A percentile compares a stretch with the other conserved stretches of the same genome.
Conservation (phyloP, 2,113 vertebrate genomes). For the Mola mola region DNA sequence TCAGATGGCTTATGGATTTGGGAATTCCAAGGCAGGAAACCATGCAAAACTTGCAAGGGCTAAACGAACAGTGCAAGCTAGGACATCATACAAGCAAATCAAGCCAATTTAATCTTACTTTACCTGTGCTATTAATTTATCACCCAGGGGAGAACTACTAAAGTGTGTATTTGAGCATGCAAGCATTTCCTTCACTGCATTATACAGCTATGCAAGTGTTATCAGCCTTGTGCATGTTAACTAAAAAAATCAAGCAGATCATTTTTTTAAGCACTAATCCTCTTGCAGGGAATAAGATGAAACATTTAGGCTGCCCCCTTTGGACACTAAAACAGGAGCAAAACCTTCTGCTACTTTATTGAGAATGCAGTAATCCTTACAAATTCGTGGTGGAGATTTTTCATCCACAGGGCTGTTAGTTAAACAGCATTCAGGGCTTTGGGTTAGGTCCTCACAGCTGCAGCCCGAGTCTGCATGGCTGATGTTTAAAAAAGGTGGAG, state of each 20-base stretch:
- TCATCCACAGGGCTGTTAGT: conserved; percentile 19
- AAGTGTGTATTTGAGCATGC: too few relatives aligned
- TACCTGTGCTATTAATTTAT: too few relatives aligned
- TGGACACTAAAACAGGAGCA: conserved; percentile 53
- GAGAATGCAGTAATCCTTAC: conserved; percentile 60
- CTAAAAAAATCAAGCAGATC: background rate
- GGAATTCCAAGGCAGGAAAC: too few relatives aligned
- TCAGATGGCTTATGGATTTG: too few relatives aligned
- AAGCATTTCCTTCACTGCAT: background rate
- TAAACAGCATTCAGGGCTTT: conserved; percentile 44
- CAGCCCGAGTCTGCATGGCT: conserved; percentile 49
- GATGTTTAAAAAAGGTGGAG: conserved; percentile 10
- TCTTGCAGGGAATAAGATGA: background rate
- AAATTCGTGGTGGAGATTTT: background rate
- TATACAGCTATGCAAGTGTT: background rate
- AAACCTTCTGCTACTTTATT: conserved; percentile 55
- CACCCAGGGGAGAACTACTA: too few relatives aligned
- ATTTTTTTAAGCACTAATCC: background rate
- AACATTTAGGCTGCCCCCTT: background rate
- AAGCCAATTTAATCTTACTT: too few relatives aligned
- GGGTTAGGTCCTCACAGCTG: conserved; percentile 29
- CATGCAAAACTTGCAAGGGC: too few relatives aligned
- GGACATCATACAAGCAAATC: too few relatives aligned
- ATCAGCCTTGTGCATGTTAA: background rate
- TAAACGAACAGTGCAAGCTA: too few relatives aligned